Evolutionary conservation across 2,113 vertebrate species (phyloP).

Genomic region (Chinchilla lanigera): DNA sequence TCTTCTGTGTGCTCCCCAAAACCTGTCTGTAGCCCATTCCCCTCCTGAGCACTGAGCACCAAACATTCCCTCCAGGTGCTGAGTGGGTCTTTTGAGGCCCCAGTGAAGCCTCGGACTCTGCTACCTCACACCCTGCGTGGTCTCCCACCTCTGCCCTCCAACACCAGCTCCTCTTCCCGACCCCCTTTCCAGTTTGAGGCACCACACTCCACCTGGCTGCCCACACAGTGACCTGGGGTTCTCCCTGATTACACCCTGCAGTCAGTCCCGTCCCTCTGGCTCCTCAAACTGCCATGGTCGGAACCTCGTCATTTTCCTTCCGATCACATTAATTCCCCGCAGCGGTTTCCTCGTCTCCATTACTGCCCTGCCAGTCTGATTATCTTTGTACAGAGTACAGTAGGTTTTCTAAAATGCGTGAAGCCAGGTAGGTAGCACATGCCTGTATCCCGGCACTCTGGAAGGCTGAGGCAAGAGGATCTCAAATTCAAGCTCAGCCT

Average conservation of each 20-base stretch:
- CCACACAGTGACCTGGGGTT: background rate
- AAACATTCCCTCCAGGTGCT: background rate
- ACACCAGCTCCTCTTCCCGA: background rate
- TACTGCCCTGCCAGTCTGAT: background rate
- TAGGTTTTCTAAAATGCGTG: background rate
- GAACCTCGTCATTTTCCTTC: background rate
- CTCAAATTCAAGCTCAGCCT: too few relatives aligned
- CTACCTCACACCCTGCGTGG: background rate
- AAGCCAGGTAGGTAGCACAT: background rate
- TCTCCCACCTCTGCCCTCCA: background rate
- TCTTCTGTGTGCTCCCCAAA: too few relatives aligned
- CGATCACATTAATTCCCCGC: background rate
- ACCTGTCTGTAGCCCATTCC: background rate
- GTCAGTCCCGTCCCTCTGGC: background rate
- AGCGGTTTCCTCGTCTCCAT: background rate
- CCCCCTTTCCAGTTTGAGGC: background rate
- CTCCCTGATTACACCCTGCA: background rate
- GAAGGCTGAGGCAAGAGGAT: too few relatives aligned
- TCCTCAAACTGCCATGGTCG: background rate
- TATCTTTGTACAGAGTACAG: background rate
- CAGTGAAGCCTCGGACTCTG: background rate
- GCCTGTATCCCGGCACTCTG: background rate
- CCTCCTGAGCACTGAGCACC: background rate
- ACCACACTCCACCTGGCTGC: background rate
- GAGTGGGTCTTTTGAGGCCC: background rate